Conservation (phyloP, 2,797 vertebrate species). For the Meriones psammophilus region DNA sequence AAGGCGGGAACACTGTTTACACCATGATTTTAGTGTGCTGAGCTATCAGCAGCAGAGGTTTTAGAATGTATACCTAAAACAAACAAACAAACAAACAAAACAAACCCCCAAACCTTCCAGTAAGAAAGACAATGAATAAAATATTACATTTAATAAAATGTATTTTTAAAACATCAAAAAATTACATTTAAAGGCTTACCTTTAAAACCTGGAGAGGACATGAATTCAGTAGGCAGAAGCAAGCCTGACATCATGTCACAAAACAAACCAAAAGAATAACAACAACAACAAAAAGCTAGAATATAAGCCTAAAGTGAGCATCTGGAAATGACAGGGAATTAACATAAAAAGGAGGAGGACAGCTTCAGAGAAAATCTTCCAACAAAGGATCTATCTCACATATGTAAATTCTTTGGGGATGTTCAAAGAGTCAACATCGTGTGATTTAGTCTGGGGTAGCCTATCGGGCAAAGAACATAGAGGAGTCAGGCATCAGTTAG, state of each 20-base stretch:
- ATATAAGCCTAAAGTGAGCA: background rate
- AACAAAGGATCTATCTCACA: background rate
- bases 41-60: no score
- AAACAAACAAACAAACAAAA: no score
- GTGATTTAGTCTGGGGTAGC: background rate
- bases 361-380: background rate
- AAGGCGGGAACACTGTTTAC: no score
- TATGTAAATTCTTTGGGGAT: background rate
- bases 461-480: background rate
- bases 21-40: no score
- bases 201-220: background rate
- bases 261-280: background rate
- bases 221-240: background rate
- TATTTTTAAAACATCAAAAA: no score
- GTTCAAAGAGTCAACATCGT: background rate
- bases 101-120: no score
- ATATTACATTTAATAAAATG: no score
- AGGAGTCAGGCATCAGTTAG: background rate
- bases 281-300: background rate
- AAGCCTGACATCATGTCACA: background rate
- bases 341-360: background rate
- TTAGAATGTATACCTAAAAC: no score
- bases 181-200: no score
- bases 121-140: no score
- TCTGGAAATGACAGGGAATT: background rate